Evolutionary conservation across 1,140 invertebrate genomes (phyloP).

Genomic region (Condylostylus longicornis): DNA sequence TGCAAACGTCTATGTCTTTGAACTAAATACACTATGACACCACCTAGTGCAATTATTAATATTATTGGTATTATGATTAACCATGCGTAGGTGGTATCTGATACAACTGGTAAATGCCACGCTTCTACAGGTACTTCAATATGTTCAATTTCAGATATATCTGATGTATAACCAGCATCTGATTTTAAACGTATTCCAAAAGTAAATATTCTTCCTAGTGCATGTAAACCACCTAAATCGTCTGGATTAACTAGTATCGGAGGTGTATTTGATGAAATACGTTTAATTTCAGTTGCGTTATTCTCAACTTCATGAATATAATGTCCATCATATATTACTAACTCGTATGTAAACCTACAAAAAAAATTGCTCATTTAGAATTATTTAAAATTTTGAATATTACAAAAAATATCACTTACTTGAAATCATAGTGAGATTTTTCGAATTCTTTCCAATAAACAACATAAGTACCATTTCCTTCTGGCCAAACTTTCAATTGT

Average conservation of each 20-base stretch:
- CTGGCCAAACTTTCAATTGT: slow-evolving; percentile 40
- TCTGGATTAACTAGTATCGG: slow-evolving; percentile 3
- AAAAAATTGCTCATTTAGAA: too few species aligned
- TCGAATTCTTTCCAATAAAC: slow-evolving; percentile 42
- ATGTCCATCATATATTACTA: background rate
- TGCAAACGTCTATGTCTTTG: slow-evolving; percentile 58
- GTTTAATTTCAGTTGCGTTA: background rate
- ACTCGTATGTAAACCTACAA: slow-evolving; percentile 4
- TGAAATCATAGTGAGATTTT: slow-evolving; percentile 3
- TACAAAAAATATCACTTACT: background rate
- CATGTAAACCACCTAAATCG: background rate
- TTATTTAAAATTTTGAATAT: background rate
- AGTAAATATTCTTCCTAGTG: slow-evolving; percentile 4
- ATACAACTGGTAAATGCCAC: slow-evolving; percentile 23
- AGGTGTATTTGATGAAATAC: background rate
- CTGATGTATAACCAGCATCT: slow-evolving; percentile 1
- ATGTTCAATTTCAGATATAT: slow-evolving; percentile 6
- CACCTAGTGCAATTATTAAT: slow-evolving; percentile 41
- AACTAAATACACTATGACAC: slow-evolving; percentile 46
- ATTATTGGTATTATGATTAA: slow-evolving; percentile 33
- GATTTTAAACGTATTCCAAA: slow-evolving; percentile 6
- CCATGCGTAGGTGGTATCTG: slow-evolving; percentile 3
- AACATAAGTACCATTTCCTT: slow-evolving; percentile 41
- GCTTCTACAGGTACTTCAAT: slow-evolving; percentile 4
- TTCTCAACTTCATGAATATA: background rate